Evolutionary conservation across 2,888 invertebrate species (phyloP), one percentile per base, ranked within the genome.

Genomic region (Metacarcinus magister): DNA sequence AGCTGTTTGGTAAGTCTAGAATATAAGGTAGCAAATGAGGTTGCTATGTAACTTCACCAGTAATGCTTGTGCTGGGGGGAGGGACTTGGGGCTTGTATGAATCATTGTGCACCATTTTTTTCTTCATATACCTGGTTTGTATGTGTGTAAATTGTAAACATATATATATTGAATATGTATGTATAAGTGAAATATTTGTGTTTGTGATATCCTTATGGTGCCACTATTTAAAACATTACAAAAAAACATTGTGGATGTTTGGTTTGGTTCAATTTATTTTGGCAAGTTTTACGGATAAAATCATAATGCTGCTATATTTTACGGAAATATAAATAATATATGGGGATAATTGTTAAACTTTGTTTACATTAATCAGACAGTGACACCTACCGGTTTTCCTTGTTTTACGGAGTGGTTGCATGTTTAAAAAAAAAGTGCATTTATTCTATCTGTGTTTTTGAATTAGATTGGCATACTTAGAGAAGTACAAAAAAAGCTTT

Each of bases 401-500:
- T 67, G 54, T 92, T 92, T 67, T 28, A 92, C 13, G 39, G 54
- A 93, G n/a, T 32, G 43, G 60, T 92, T 75, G 75, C 28, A 75
- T 75, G 32, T 39, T 75, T 46, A 92, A 92, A 91, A 32, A 48
- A 94, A 94, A 94, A 75, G 75, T 96, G 96, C 94, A 96, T 92
- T 92, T 94, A 82, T 43, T 92, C 90, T 46, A n/a, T 91, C 28
- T 82, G 67, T 92, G 92, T 95, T 89, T 67, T n/a, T 96, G 87
- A 91, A 44, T 96, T 96, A 60, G 92, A 96, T 96, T 96, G 96
- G 96, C 95, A 90, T 94, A 96, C 32, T 94, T 67, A 95, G 87
- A 95, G 95, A 96, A 96, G 96, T 96, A 96, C 96, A 96, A 96
- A 96, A 95, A 94, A 48, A 48, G 60, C n/a, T 82, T 94, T 94